These are phyloP conservation scores for Calosoma granatense DNA, from an alignment of 1,140 invertebrate genomes.

Conservation along the genomic window DNA sequence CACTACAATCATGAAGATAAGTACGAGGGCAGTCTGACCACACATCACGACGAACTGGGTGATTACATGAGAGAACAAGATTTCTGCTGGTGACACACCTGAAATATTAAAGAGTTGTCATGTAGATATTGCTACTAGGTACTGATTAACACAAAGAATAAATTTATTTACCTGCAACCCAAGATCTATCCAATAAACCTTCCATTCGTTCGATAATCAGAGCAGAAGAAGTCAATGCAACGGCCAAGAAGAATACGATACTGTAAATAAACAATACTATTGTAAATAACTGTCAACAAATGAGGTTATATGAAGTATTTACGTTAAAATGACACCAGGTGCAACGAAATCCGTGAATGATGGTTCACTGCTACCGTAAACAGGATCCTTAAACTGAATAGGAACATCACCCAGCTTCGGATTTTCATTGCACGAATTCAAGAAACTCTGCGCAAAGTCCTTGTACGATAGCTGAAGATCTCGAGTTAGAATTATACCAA, in stretches of 20 bases:
- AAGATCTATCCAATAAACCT: slow-evolving; percentile 78
- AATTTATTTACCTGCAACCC: slow-evolving; percentile 48
- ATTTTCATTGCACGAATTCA: slow-evolving; percentile 58
- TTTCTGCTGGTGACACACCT: slow-evolving; percentile 80
- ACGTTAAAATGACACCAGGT: slow-evolving; percentile 86
- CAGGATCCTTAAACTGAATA: slow-evolving; percentile 66
- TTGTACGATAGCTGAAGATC: slow-evolving; percentile 65
- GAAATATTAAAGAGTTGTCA: slow-evolving; percentile 20
- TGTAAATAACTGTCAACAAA: slow-evolving; percentile 9
- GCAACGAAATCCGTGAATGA: slow-evolving; percentile 93
- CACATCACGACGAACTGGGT: slow-evolving; percentile 91
- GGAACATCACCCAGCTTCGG: slow-evolving; percentile 60
- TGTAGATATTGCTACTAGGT: slow-evolving; percentile 1
- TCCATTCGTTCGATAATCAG: slow-evolving; percentile 82
- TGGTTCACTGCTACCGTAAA: slow-evolving; percentile 74
- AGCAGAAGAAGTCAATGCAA: slow-evolving; percentile 81
- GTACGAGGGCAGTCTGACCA: slow-evolving; percentile 77
- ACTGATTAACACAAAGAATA: background rate
- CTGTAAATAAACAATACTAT: slow-evolving; percentile 44
- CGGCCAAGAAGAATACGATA: slow-evolving; percentile 90
- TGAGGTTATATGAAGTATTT: slow-evolving; percentile 22
- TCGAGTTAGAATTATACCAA: slow-evolving; percentile 67
- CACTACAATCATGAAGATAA: slow-evolving; percentile 83
- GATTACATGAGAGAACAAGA: slow-evolving; percentile 83
- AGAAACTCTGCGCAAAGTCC: slow-evolving; percentile 55